Evolutionary conservation across 2,113 vertebrate species (phyloP).

Genomic region (Corvus moneduloides): DNA sequence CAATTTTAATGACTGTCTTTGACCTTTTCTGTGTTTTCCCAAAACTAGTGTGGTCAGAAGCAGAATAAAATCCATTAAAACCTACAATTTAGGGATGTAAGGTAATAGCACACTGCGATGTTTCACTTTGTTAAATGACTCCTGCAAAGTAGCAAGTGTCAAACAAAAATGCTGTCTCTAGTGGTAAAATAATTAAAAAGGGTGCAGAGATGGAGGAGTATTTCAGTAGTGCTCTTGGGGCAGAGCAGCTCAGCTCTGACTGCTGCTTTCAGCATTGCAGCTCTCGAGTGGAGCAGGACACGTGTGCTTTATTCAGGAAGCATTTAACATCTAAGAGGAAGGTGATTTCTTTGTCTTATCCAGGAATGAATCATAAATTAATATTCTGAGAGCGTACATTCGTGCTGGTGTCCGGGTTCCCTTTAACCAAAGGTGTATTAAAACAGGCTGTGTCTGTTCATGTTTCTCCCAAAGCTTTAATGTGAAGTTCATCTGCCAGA

Average conservation of each 20-base stretch:
- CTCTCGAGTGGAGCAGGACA: not conserved
- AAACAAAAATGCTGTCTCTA: not conserved
- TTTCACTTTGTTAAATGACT: not conserved
- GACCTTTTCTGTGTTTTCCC: not conserved
- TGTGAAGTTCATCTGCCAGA: not conserved
- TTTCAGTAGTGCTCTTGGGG: not conserved
- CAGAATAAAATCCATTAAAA: not conserved
- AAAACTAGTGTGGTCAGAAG: not conserved
- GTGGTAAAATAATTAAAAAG: not conserved
- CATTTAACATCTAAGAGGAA: not conserved
- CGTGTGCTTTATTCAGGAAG: accelerated
- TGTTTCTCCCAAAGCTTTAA: not conserved
- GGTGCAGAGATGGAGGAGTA: not conserved
- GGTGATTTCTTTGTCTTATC: not conserved
- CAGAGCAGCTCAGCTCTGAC: not conserved
- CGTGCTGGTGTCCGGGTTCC: not conserved
- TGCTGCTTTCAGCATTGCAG: not conserved
- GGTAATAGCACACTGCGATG: not conserved
- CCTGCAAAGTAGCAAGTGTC: not conserved
- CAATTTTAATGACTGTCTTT: not conserved
- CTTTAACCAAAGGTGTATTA: not conserved
- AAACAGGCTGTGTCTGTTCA: not conserved
- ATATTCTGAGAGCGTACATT: not conserved
- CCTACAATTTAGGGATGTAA: not conserved
- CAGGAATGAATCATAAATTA: not conserved